These are phyloP conservation scores for Lutjanus campechanus DNA, from an alignment of 2,797 vertebrate species.

Conservation along the genomic window DNA sequence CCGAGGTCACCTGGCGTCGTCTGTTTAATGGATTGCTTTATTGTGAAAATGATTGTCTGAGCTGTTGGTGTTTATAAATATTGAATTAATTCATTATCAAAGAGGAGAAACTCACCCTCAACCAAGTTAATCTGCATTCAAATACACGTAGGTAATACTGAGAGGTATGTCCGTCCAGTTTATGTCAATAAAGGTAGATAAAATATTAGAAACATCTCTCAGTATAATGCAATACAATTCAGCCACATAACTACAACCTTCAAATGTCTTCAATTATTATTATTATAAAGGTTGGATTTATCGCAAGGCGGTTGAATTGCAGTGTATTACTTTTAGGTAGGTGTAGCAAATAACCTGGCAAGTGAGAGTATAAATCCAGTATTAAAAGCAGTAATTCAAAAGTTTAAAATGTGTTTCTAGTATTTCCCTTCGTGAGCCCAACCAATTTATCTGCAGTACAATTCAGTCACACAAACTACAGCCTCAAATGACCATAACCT, in stretches of 20 bases:
- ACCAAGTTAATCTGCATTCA: conserved; percentile 3
- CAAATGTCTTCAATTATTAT: background rate
- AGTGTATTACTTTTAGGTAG: background rate
- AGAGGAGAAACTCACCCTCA: background rate
- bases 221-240: background rate
- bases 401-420: too few species aligned
- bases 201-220: background rate
- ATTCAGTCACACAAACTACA: background rate
- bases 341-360: background rate
- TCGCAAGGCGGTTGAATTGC: background rate
- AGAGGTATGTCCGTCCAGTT: background rate
- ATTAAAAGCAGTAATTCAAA: background rate
- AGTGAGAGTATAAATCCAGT: background rate
- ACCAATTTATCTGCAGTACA: too few species aligned
- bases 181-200: background rate
- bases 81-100: conserved; percentile 22
- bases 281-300: background rate
- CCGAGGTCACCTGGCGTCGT: conserved; percentile 39
- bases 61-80: conserved; percentile 29
- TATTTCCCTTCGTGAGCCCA: conserved; percentile 3
- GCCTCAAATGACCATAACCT: background rate
- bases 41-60: conserved; percentile 24
- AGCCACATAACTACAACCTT: background rate
- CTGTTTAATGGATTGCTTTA: conserved; percentile 30
- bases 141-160: background rate